These are phyloP conservation scores for Ophonus ardosiacus DNA, from an alignment of 2,888 invertebrate genomes.

Conservation along the genomic window DNA sequence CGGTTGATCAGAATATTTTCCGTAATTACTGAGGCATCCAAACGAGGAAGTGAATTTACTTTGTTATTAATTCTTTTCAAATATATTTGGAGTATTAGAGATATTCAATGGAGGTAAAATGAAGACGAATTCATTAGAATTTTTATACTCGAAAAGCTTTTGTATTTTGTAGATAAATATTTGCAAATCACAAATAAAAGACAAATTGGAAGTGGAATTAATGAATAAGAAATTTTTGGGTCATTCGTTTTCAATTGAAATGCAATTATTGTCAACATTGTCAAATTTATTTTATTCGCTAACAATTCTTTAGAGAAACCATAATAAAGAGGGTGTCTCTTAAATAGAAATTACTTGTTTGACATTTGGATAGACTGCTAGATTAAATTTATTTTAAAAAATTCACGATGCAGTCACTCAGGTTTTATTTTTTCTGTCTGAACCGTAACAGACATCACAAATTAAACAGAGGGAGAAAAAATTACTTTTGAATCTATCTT, in stretches of 20 bases:
- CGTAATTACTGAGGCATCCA: neutral
- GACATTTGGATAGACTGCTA: too few relatives aligned
- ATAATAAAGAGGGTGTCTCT: too few relatives aligned
- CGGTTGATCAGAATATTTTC: conserved; percentile 21
- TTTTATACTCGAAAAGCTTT: neutral
- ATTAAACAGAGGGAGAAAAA: too few relatives aligned
- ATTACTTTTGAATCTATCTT: too few relatives aligned
- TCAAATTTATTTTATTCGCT: too few relatives aligned
- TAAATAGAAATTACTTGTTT: too few relatives aligned
- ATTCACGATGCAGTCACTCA: too few relatives aligned
- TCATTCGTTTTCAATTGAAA: neutral
- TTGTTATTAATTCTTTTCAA: conserved; percentile 25
- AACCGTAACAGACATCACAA: too few relatives aligned
- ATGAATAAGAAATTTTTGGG: neutral
- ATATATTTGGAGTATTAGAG: neutral
- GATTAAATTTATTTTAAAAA: too few relatives aligned
- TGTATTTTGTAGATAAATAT: neutral
- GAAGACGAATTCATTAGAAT: neutral
- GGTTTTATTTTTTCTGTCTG: too few relatives aligned
- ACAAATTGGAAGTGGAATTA: neutral
- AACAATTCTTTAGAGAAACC: too few relatives aligned
- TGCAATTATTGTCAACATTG: too few relatives aligned
- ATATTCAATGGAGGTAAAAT: conserved; percentile 1
- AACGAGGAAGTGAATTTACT: conserved; percentile 7
- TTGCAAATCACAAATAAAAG: neutral